Conservation (phyloP, 1,140 invertebrate species). For the Geopemphigus sp. region DNA sequence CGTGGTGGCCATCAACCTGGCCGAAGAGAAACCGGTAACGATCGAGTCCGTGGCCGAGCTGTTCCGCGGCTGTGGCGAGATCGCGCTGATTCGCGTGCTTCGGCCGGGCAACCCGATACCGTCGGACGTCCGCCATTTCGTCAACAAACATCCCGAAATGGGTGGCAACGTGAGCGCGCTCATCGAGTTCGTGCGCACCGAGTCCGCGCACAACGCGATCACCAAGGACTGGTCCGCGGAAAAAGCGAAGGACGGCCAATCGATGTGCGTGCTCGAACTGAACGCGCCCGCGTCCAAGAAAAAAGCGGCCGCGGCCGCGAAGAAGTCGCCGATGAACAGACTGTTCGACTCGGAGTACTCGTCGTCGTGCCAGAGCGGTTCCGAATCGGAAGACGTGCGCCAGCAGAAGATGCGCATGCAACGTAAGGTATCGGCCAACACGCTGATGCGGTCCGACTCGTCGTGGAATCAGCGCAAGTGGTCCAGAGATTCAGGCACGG, state of each 20-base stretch:
- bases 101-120: slow-evolving; percentile 83
- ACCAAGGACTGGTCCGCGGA: slow-evolving; percentile 58
- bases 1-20: slow-evolving; percentile 81
- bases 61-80: slow-evolving; percentile 83
- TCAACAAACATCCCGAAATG: slow-evolving; percentile 85
- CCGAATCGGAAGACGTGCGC: slow-evolving; percentile 64
- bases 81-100: slow-evolving; percentile 79
- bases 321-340: slow-evolving; percentile 54
- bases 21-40: slow-evolving; percentile 71
- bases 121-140: slow-evolving; percentile 82
- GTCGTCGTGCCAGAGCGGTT: slow-evolving; percentile 67
- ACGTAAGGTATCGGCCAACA: slow-evolving; percentile 62
- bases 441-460: slow-evolving; percentile 58
- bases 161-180: slow-evolving; percentile 79
- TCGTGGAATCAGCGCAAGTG: slow-evolving; percentile 62
- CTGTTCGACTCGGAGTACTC: slow-evolving; percentile 55
- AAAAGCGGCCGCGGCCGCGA: slow-evolving; percentile 55
- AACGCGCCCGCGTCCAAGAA: slow-evolving; percentile 56
- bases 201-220: slow-evolving; percentile 76
- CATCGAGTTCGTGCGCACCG: slow-evolving; percentile 84
- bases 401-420: slow-evolving; percentile 57
- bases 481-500: slow-evolving; percentile 62
- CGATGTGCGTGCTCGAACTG: slow-evolving; percentile 54
- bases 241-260: slow-evolving; percentile 31
- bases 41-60: slow-evolving; percentile 85